These are phyloP conservation scores for Columba janthina DNA, from an alignment of 2,113 vertebrate species.

Conservation along the genomic window DNA sequence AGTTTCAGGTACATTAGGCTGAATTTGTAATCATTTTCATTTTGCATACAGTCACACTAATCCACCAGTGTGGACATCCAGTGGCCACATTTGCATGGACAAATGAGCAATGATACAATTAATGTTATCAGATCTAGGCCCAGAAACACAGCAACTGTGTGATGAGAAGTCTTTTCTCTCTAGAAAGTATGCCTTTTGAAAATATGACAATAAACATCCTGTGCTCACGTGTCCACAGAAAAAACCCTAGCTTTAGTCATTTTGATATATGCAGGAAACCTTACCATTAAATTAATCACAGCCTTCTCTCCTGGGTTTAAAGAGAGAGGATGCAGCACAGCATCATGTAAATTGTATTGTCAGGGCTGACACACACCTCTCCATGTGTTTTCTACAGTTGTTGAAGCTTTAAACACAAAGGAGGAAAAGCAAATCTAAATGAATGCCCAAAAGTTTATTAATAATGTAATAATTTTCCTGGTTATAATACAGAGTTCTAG, in stretches of 20 bases:
- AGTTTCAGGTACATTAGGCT: not conserved
- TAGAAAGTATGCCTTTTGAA: not conserved
- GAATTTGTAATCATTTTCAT: not conserved
- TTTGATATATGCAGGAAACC: not conserved
- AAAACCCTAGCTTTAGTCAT: not conserved
- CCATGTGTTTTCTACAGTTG: not conserved
- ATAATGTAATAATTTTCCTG: not conserved
- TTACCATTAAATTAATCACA: not conserved
- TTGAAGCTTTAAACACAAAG: not conserved
- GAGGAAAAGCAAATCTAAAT: not conserved
- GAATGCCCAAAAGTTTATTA: not conserved
- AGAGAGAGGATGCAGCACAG: not conserved
- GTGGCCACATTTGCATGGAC: not conserved
- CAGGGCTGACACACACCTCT: not conserved
- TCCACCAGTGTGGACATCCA: not conserved
- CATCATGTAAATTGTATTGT: not conserved
- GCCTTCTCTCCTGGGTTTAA: not conserved
- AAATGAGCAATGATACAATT: not conserved
- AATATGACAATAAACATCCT: not conserved
- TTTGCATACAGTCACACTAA: not conserved
- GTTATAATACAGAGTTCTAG: not conserved
- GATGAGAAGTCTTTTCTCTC: not conserved
- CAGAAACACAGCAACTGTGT: not conserved
- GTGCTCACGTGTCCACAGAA: accelerated
- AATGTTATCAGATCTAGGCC: not conserved